phyloP scores from a whole-genome alignment of 2,797 vertebrate species.

The Hoplostethus atlanticus region DNA sequence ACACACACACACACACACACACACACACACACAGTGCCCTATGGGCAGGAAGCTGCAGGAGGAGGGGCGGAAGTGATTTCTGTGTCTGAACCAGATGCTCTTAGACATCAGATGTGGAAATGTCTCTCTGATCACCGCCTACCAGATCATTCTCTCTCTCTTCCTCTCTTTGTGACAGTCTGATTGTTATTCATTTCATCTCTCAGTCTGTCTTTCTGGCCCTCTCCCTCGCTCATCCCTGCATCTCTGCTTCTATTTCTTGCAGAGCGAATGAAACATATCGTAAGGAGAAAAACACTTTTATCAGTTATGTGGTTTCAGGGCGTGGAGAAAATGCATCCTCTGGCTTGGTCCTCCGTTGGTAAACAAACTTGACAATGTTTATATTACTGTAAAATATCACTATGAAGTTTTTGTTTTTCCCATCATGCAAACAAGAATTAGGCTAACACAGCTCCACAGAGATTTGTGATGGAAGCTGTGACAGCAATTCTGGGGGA shows the following conservation, averaged over 20 bases:
- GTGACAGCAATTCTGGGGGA: not conserved
- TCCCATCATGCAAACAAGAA: conserved; percentile 13
- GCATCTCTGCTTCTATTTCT: conserved; percentile 43
- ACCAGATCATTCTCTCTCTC: conserved; percentile 44
- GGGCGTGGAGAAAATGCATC: conserved; percentile 35
- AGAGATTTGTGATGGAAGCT: not conserved
- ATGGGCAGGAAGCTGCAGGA: conserved; percentile 58
- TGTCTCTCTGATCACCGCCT: conserved; percentile 39
- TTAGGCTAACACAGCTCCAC: not conserved
- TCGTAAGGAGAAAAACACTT: conserved; percentile 38
- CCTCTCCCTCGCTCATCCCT: conserved; percentile 14
- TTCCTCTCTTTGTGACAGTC: conserved; percentile 35
- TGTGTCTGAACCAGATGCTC: conserved; percentile 49
- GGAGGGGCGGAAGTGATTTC: conserved; percentile 59
- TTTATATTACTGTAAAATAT: conserved; percentile 2
- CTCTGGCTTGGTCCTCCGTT: conserved; percentile 30
- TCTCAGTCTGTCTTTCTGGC: conserved; percentile 21
- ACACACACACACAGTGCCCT: conserved; percentile 21
- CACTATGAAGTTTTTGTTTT: conserved; percentile 30
- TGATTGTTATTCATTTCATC: conserved; percentile 49
- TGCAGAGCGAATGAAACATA: conserved; percentile 47
- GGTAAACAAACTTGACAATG: conserved; percentile 37
- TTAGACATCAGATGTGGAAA: conserved; percentile 44
- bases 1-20: not conserved
- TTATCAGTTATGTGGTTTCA: conserved; percentile 52